These are phyloP conservation scores for Notoglanidium macrostoma DNA, from an alignment of 2,797 vertebrate genomes.

Conservation along the genomic window DNA sequence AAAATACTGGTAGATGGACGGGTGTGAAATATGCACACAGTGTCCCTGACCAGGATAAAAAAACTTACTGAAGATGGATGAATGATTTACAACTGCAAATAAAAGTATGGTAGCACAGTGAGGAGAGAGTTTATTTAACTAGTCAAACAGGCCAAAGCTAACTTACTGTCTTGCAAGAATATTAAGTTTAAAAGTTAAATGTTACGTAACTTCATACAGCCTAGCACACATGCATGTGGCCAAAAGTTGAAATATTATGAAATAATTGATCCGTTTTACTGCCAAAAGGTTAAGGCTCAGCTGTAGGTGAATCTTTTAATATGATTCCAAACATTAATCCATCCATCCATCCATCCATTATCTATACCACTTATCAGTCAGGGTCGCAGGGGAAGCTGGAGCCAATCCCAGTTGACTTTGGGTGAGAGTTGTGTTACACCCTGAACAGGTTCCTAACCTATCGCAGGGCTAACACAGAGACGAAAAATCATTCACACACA, in stretches of 20 bases:
- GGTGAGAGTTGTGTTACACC: too few relatives aligned
- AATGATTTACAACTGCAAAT: not conserved
- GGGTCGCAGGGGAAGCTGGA: too few relatives aligned
- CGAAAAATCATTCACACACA: too few relatives aligned
- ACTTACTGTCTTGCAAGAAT: not conserved
- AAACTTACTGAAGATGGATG: not conserved
- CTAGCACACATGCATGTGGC: too few relatives aligned
- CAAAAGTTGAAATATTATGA: not conserved
- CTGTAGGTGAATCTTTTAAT: not conserved
- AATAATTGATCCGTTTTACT: not conserved
- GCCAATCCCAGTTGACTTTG: too few relatives aligned
- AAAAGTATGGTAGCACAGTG: not conserved
- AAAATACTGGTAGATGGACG: not conserved
- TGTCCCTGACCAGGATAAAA: not conserved
- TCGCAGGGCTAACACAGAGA: too few relatives aligned
- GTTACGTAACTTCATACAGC: not conserved
- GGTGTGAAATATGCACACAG: not conserved
- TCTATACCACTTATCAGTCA: too few relatives aligned
- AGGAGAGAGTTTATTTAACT: not conserved
- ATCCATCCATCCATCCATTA: too few relatives aligned
- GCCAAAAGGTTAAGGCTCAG: not conserved
- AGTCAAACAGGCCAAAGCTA: not conserved
- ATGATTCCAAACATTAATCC: not conserved
- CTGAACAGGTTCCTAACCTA: too few relatives aligned
- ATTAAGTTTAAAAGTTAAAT: not conserved